Conservation (phyloP, 2,888 invertebrate species). For the Agrochola litura region DNA sequence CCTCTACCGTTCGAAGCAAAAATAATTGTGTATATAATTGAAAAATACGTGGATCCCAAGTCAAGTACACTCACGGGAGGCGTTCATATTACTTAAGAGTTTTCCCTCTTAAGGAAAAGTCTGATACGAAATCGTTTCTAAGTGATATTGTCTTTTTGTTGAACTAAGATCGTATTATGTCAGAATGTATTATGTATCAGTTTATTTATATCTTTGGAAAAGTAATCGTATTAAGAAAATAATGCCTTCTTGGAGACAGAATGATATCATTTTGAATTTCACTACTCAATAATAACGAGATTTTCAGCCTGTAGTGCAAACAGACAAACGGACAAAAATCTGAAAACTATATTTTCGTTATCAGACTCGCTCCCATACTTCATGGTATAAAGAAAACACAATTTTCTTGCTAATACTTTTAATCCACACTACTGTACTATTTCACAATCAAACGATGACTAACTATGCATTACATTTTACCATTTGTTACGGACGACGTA, state of each 20-base stretch:
- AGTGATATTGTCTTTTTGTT: constrained; percentile 32
- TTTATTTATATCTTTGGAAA: constrained; percentile 12
- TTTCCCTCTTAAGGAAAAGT: constrained; percentile 25
- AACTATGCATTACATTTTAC: no score
- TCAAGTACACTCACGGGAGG: constrained; percentile 27
- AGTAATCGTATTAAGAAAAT: constrained; percentile 21
- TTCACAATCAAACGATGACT: no score
- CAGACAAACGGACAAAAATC: no score
- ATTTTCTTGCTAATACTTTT: no score
- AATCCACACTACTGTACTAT: no score
- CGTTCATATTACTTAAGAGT: constrained; percentile 51
- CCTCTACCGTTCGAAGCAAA: neutral
- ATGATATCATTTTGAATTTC: neutral
- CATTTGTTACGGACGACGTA: no score
- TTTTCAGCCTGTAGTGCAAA: neutral
- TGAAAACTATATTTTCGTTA: no score
- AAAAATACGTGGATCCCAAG: constrained; percentile 25
- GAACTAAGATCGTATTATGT: constrained; percentile 20
- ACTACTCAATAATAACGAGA: neutral
- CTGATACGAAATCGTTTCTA: constrained; percentile 31
- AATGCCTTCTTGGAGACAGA: neutral
- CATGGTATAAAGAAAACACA: no score
- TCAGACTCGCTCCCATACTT: no score
- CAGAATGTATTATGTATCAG: constrained; percentile 2
- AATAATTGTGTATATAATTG: constrained; percentile 44